Percentiles rank a stretch among this genome's conserved stretches.
These are phyloP conservation scores for Synergus japonicus DNA, from an alignment of 2,888 invertebrate species.

Conservation along the genomic window DNA sequence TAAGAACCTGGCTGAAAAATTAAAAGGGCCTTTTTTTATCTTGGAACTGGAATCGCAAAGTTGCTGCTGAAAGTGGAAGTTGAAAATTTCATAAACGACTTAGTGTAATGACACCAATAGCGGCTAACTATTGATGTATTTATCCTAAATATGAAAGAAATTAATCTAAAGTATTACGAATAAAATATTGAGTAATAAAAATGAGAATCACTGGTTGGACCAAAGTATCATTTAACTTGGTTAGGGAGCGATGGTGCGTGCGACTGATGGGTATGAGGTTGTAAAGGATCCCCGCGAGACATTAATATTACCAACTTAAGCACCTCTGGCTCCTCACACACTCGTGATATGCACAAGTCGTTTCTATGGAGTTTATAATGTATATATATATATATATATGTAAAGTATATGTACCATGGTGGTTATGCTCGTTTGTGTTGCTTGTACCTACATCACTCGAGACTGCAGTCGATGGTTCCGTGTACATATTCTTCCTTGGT, in stretches of 20 bases:
- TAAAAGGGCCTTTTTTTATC: not conserved
- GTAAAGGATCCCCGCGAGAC: constrained; percentile 71
- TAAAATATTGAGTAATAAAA: not conserved
- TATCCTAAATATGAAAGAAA: not conserved
- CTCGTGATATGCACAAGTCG: not conserved
- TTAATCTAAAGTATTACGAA: fast-evolving
- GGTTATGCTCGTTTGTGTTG: constrained; percentile 18
- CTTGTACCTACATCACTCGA: not conserved
- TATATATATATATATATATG: not conserved
- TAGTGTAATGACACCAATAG: too few relatives aligned
- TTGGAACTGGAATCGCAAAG: too few relatives aligned
- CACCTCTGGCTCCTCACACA: constrained; percentile 49
- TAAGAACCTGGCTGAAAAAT: not conserved
- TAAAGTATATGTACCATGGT: constrained; percentile 10
- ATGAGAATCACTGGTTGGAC: constrained; percentile 67
- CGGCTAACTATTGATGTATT: too few relatives aligned
- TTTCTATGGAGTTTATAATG: not conserved
- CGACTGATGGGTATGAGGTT: constrained; percentile 72
- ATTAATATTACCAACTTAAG: constrained; percentile 71
- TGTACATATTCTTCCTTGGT: constrained; percentile 7
- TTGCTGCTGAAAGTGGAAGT: too few relatives aligned
- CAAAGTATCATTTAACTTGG: constrained; percentile 72
- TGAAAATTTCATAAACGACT: too few relatives aligned
- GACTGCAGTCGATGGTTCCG: not conserved
- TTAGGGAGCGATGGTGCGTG: constrained; percentile 70